A percentile compares a stretch with the other conserved stretches of the same genome.
Conservation (phyloP, 2,797 vertebrate genomes). For the Rhinichthys osculus region DNA sequence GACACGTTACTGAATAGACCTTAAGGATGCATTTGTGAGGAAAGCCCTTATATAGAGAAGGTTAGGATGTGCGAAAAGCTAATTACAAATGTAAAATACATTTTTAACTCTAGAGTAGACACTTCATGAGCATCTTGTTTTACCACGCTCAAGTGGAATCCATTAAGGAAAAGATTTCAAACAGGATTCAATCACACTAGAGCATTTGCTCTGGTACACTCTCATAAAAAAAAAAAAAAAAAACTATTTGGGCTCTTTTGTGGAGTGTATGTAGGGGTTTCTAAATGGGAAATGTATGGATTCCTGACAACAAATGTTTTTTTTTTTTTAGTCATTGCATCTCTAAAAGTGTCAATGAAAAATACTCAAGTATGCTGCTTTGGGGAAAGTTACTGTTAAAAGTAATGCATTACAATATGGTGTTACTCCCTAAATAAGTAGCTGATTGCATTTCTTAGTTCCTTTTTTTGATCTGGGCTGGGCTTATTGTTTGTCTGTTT, state of each 20-base stretch:
- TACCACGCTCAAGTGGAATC: not conserved
- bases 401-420: not conserved
- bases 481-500: not conserved
- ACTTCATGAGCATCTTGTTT: not conserved
- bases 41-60: not conserved
- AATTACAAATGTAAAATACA: not conserved
- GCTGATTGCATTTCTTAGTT: too few relatives aligned
- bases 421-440: too few relatives aligned
- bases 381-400: not conserved
- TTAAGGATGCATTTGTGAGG: not conserved
- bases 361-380: not conserved
- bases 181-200: not conserved
- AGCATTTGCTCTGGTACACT: not conserved
- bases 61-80: not conserved
- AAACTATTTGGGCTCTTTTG: not conserved
- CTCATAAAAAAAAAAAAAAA: not conserved
- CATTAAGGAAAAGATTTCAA: constrained; percentile 8
- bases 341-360: not conserved
- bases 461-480: not conserved
- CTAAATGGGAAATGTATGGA: not conserved
- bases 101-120: not conserved
- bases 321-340: not conserved
- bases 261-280: not conserved
- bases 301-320: not conserved
- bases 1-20: not conserved